Evolutionary conservation across 2,888 invertebrate species (phyloP), one percentile per base, ranked within the genome.

Genomic region (Acleris literana): DNA sequence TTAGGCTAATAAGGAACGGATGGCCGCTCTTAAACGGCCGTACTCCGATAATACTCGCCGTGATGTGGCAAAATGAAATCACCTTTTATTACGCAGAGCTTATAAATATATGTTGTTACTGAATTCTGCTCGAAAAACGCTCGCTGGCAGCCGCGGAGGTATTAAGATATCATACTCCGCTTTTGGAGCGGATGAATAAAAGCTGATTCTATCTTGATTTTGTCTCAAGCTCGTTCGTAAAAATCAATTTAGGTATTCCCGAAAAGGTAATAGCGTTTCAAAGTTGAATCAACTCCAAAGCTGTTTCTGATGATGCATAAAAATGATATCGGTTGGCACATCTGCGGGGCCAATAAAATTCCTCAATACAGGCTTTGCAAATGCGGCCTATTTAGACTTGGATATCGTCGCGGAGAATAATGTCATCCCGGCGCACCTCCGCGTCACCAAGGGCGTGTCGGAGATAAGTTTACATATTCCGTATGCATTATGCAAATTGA

Each of bases 401-500:
- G 82, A 86, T 88, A 87, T 88, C 81, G 83, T 85, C 81, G 82
- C 79, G 76, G 83, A 88, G 89, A 88, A 90, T 90, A 92, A 92
- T 92, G 89, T 87, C 86, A 89, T 89, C 89, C 89, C 75, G 90
- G 86, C 91, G 81, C 90, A 86, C 90, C 92, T 89, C 87, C 84
- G 77, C 82, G 90, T 90, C 91, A 90, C 88, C 83, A 87, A 87
- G 91, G 91, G 91, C 88, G 92, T 89, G 91, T 86, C 88, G 73
- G 79, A 89, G 90, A 90, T 90, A 88, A 88, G 87, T 91, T 90
- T 88, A 91, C 89, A 90, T 91, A 91, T 90, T 90, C 88, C 80
- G 86, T 87, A 91, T 92, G 90, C 88, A 92, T 92, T 91, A 92
- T 92, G 92, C 90, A 89, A 88, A 92, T 90, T 84, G 87, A 85